phyloP scores from a whole-genome alignment of 2,113 vertebrate species.

The Pollachius pollachius region DNA sequence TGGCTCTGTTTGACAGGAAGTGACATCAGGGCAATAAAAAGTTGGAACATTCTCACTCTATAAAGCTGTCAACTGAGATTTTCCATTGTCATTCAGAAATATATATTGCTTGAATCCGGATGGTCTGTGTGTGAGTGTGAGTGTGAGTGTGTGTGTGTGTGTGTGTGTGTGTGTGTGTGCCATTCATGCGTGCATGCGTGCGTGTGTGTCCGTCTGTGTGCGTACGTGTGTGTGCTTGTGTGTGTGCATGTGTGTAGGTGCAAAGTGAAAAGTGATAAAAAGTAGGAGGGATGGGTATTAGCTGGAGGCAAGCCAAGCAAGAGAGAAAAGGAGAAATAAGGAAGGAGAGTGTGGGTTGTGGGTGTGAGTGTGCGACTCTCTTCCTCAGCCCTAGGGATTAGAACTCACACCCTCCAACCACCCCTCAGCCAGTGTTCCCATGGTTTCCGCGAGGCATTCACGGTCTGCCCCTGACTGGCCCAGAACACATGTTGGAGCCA shows the following conservation, averaged over 20 bases:
- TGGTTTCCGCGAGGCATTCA: too few relatives aligned
- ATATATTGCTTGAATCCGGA: constrained; percentile 56
- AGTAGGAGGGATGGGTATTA: too few relatives aligned
- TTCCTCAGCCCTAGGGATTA: too few relatives aligned
- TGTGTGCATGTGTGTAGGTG: background rate
- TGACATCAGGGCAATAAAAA: constrained; percentile 57
- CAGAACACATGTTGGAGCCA: too few relatives aligned
- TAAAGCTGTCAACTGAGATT: constrained; percentile 67
- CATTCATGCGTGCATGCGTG: background rate
- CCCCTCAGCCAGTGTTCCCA: too few relatives aligned
- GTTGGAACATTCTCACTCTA: constrained; percentile 58
- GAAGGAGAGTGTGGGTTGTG: background rate
- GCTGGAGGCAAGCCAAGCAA: too few relatives aligned
- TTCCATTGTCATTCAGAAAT: constrained; percentile 59
- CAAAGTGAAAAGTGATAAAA: too few relatives aligned
- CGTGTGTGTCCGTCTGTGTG: constrained; percentile 2
- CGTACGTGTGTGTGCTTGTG: background rate
- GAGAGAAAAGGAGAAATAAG: background rate
- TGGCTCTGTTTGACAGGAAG: constrained; percentile 53
- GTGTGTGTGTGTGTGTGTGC: constrained; percentile 1
- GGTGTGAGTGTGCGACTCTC: background rate
- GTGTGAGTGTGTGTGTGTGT: background rate
- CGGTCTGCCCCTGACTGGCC: too few relatives aligned
- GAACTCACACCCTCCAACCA: too few relatives aligned
- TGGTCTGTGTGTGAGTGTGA: constrained; percentile 23